Percentiles rank a stretch among this genome's conserved stretches.
These are phyloP conservation scores for Trileptium ribeirensis DNA, from an alignment of 2,888 invertebrate genomes.

Conservation along the genomic window DNA sequence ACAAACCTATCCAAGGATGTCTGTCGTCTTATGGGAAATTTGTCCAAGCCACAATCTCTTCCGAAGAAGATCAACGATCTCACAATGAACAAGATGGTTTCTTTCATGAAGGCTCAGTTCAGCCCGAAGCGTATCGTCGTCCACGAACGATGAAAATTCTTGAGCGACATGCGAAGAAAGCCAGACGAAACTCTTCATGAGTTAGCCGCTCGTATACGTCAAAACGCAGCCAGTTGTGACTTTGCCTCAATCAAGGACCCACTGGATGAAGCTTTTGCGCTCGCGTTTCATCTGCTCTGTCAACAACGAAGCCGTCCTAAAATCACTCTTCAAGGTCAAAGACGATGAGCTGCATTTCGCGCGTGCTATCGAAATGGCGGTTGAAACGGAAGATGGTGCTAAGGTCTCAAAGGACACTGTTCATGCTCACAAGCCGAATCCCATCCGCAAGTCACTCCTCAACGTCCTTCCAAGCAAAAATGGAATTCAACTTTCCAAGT, in stretches of 20 bases:
- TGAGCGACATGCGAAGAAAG: conserved; percentile 31
- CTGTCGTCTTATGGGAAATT: neutral
- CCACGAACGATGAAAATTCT: conserved; percentile 30
- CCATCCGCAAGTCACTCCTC: no score
- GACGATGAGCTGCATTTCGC: conserved; percentile 30
- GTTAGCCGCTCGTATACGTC: conserved; percentile 29
- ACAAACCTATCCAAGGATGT: neutral
- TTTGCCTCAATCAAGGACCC: conserved; percentile 24
- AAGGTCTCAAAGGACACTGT: conserved; percentile 12
- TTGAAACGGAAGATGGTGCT: conserved; percentile 35
- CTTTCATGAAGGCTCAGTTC: conserved; percentile 23
- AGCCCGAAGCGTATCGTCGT: conserved; percentile 31
- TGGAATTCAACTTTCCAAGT: no score
- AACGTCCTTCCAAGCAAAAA: no score
- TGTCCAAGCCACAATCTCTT: neutral
- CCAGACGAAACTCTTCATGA: conserved; percentile 34
- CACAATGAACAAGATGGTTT: conserved; percentile 1
- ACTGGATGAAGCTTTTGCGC: neutral
- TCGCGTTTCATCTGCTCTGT: conserved; percentile 28
- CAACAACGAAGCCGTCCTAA: conserved; percentile 29
- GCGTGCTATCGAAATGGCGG: conserved; percentile 29
- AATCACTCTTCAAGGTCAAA: conserved; percentile 33
- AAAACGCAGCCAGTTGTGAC: conserved; percentile 32
- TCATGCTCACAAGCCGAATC: neutral
- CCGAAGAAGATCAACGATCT: conserved; percentile 11